A percentile compares a stretch with the other conserved stretches of the same genome.
Evolutionary conservation across 1,140 invertebrate genomes (phyloP).

Genomic region (Lasaia peninsularis): DNA sequence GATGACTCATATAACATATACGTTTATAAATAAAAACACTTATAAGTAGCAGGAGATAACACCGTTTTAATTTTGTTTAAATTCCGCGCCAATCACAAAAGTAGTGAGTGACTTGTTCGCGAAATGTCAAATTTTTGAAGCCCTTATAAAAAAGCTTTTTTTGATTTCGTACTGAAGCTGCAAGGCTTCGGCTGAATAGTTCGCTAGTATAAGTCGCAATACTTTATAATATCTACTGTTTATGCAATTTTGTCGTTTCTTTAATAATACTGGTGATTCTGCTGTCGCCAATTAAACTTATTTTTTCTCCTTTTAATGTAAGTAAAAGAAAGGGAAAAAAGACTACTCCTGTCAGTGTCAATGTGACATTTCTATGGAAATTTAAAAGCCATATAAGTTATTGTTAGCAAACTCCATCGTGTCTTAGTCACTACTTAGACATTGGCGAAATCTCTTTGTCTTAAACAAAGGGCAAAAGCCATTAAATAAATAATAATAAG

Average conservation of each 20-base stretch:
- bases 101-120: slow-evolving; percentile 4
- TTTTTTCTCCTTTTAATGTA: too few species aligned
- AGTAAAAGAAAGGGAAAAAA: too few species aligned
- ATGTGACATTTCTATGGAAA: too few species aligned
- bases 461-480: too few species aligned
- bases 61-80: background rate
- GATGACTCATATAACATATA: background rate
- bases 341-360: too few species aligned
- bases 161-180: slow-evolving; percentile 22
- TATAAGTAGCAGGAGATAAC: background rate
- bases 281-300: too few species aligned
- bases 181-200: slow-evolving; percentile 38
- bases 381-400: too few species aligned
- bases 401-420: too few species aligned
- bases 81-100: background rate
- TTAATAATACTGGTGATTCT: background rate
- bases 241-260: slow-evolving; percentile 36
- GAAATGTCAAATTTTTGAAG: background rate
- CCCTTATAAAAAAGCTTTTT: slow-evolving; percentile 3
- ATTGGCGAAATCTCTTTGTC: too few species aligned
- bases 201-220: slow-evolving; percentile 59
- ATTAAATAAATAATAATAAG: too few species aligned
- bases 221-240: slow-evolving; percentile 34
- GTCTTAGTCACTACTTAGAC: too few species aligned
- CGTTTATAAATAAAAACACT: background rate